These are phyloP conservation scores for Myxocyprinus asiaticus DNA, from an alignment of 2,113 vertebrate genomes.

Conservation along the genomic window DNA sequence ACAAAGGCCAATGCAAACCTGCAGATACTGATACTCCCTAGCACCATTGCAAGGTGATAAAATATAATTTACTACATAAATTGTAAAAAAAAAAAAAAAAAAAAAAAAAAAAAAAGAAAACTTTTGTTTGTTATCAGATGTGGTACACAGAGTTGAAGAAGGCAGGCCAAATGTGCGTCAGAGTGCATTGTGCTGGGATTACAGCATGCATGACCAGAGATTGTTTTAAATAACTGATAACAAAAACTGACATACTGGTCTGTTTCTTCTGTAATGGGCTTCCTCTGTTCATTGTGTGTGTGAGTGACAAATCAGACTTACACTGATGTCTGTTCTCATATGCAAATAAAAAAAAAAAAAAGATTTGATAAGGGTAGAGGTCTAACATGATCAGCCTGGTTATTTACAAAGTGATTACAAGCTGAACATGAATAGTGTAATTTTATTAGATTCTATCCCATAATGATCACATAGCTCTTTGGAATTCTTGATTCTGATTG, in stretches of 20 bases:
- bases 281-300: background rate
- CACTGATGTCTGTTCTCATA: background rate
- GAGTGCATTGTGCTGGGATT: background rate
- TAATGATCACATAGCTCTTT: too few relatives aligned
- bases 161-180: background rate
- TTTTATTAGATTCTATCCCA: too few relatives aligned
- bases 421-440: background rate
- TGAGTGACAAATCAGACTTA: too few relatives aligned
- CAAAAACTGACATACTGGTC: background rate
- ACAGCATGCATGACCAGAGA: background rate
- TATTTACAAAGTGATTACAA: background rate
- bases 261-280: constrained; percentile 3
- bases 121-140: background rate
- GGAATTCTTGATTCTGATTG: too few relatives aligned
- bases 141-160: background rate
- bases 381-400: background rate
- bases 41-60: too few relatives aligned
- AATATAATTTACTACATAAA: too few relatives aligned
- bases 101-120: background rate
- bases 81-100: too few relatives aligned
- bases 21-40: too few relatives aligned
- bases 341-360: background rate
- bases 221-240: constrained; percentile 15
- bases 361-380: background rate
- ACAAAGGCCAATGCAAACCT: too few relatives aligned